Evolutionary conservation across 2,113 vertebrate genomes (phyloP), one percentile per base, ranked within the genome.

Genomic region (Amblyopsis rosae): DNA sequence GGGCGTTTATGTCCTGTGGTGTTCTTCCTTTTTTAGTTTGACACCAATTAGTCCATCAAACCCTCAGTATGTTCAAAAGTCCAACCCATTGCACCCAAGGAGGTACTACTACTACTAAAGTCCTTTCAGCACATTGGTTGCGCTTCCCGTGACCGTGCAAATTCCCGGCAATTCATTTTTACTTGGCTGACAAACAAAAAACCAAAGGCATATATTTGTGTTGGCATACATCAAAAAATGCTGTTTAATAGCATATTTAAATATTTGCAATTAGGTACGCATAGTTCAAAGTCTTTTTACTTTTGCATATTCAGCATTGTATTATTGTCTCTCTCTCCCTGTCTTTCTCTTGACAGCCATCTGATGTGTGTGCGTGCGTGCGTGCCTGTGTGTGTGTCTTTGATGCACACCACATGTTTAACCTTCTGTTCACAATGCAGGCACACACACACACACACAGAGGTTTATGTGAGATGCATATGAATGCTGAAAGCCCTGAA

Each of bases 281-380:
- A 9, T 57, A 89, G 85, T 88, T 90, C 87, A 91, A 91, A 91
- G 90, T 63, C 62, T 81, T 69, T 41, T 51, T 41, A 63, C 72
- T 82, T 65, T 90, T 91, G 79, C 87, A 91, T 91, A 91, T 91
- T 70, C 76, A 86, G 63, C 13, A 9, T 79, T 72, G 69, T 57
- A 76, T 85, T 87, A 76, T 87, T 41, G 59, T 67, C 17, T 15
- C 41, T 61, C 26, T 26, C 26, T 26, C 26, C 26, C 26, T 26
- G 26, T 26, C 17, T 15, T 49, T 61, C 58, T 10, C 65, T 73
- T 75, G 82, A 86, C 88, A 85, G 78, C 85, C 87, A 84, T 88
- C 87, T 41, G 35, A 26, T 41, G 35, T 41, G 35, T 41, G 35
- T 41, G 7, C 1, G 35, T 7, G 35, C 1, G 35, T 7, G 1